Percentiles rank a stretch among this genome's conserved stretches.
Conservation (phyloP, 2,113 vertebrate species). For the Alethe diademata region DNA sequence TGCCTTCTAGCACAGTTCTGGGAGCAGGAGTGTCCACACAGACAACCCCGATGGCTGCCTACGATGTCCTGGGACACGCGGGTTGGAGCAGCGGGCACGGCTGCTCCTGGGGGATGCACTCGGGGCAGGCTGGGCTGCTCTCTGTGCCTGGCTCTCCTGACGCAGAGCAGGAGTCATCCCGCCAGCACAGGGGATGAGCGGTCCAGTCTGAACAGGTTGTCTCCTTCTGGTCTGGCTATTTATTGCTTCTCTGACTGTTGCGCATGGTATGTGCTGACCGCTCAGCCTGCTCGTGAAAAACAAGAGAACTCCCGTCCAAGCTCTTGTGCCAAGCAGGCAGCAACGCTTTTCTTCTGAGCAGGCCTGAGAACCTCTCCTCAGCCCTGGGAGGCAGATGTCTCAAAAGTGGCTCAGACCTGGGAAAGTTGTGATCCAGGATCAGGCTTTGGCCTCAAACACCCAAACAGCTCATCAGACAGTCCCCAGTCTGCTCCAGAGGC, state of each 20-base stretch:
- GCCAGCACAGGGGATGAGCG: background rate
- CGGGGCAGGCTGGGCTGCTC: background rate
- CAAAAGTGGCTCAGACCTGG: background rate
- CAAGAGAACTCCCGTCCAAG: constrained; percentile 52
- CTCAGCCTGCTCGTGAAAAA: constrained; percentile 45
- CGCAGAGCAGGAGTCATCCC: background rate
- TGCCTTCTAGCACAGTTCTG: background rate
- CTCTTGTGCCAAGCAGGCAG: constrained; percentile 2
- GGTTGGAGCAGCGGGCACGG: background rate
- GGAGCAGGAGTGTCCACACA: background rate
- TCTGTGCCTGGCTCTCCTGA: background rate
- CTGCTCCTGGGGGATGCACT: background rate
- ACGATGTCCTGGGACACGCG: fast-evolving
- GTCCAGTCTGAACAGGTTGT: constrained; percentile 56
- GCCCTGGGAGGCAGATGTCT: constrained; percentile 44
- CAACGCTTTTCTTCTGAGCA: background rate
- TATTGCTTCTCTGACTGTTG: constrained; percentile 60
- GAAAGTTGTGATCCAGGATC: background rate
- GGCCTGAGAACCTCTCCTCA: constrained; percentile 34
- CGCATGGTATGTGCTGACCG: constrained; percentile 62
- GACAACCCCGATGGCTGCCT: background rate
- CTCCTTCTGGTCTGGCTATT: constrained; percentile 62
- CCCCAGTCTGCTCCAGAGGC: background rate
- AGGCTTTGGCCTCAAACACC: background rate
- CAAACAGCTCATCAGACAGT: background rate